These are phyloP conservation scores for Cephus pulcher DNA, from an alignment of 2,888 invertebrate species.

Conservation along the genomic window DNA sequence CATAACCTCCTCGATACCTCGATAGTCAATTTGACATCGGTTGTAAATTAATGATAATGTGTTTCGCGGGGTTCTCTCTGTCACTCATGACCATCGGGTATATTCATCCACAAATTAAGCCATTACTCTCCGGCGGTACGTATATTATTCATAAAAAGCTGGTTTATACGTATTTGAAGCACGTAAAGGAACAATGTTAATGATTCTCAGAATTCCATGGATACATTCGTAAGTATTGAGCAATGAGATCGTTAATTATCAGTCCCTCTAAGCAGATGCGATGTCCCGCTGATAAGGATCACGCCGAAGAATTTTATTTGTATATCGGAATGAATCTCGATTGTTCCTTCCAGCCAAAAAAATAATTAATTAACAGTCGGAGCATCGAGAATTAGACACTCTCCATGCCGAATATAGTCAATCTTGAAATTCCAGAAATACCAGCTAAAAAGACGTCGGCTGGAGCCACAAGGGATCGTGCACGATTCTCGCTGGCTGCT, in stretches of 20 bases:
- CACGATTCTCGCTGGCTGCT: not conserved
- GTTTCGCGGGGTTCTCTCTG: not conserved
- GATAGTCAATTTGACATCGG: conserved; percentile 47
- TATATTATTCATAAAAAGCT: not conserved
- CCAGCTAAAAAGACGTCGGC: not conserved
- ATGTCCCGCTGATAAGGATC: not conserved
- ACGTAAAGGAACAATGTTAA: not conserved
- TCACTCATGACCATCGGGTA: not conserved
- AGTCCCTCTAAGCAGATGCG: not conserved
- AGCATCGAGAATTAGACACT: not conserved
- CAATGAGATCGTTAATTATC: not conserved
- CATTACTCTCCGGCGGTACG: not conserved
- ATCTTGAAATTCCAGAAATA: not conserved
- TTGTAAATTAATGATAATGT: conserved; percentile 55
- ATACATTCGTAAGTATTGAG: not conserved
- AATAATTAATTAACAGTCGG: not conserved
- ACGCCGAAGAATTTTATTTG: not conserved
- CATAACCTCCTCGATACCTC: conserved; percentile 43
- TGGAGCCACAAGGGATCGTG: not conserved
- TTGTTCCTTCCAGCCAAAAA: not conserved
- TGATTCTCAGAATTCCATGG: not conserved
- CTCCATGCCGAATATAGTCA: not conserved
- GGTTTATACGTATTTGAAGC: not conserved
- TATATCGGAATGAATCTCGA: not conserved
- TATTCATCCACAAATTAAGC: not conserved